Evolutionary conservation across 1,140 invertebrate species (phyloP).

Genomic region (Trissolcus basalis): DNA sequence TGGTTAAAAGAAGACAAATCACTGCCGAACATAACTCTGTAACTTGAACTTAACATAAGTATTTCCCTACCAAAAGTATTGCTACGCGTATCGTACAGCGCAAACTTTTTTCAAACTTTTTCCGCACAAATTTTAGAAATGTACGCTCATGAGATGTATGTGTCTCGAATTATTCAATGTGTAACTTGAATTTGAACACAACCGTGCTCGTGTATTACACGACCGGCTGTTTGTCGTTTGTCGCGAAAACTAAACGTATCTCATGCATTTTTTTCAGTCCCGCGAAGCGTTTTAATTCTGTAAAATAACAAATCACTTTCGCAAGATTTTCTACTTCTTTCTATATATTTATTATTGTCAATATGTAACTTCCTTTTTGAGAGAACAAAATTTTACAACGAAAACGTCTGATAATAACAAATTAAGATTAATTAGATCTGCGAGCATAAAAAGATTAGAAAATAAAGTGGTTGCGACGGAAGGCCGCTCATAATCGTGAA

Average conservation of each 20-base stretch:
- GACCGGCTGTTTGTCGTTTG: neutral
- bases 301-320: neutral
- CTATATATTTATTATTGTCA: no score
- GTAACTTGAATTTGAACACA: slow-evolving; percentile 14
- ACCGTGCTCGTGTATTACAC: slow-evolving; percentile 2
- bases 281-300: neutral
- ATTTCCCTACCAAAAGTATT: slow-evolving; percentile 31
- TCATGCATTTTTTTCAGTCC: neutral
- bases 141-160: slow-evolving; percentile 7
- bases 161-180: slow-evolving; percentile 34
- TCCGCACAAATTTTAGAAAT: slow-evolving; percentile 24
- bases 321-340: neutral
- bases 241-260: neutral
- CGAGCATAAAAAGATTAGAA: slow-evolving; percentile 5
- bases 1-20: slow-evolving; percentile 38
- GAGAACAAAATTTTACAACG: no score
- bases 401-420: no score
- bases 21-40: slow-evolving; percentile 45
- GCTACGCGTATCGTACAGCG: slow-evolving; percentile 29
- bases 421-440: no score
- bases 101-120: slow-evolving; percentile 32
- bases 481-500: slow-evolving; percentile 23
- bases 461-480: slow-evolving; percentile 1
- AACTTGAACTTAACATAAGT: slow-evolving; percentile 45
- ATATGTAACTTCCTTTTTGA: no score